Evolutionary conservation across 2,113 vertebrate species (phyloP), one percentile per base, ranked within the genome.

Genomic region (Corythornis madagascariensis): DNA sequence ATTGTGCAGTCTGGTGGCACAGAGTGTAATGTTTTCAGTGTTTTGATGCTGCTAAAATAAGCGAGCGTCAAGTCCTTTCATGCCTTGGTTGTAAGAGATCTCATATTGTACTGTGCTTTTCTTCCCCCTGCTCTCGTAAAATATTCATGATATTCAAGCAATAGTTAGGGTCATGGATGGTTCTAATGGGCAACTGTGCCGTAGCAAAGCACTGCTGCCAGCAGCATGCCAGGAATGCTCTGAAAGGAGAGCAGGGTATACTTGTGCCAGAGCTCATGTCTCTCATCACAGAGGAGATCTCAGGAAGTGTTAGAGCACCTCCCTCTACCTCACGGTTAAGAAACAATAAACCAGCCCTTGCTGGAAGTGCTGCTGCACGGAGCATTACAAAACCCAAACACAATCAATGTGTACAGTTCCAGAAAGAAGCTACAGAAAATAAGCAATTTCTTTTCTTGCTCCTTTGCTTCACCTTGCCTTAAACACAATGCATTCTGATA

Each of bases 71-170:
- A 48, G 38, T 24, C 33, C 9, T 63, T 76, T 35, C 6, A 28
- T 14, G 13, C 16, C 29, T 45, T 20, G 31, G 33, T 7, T 80
- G 48, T 1, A 56, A 55, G 1, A 80, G 24, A 55, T 43, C 11
- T 77, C 64, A 13, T 25, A 2, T 1, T 43, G 59, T 4, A 69
- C 55, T 24, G 15, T 45, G 13, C 2, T 55, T 78, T n/a, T 16
- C 7, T 31, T 15, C 14, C 2, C 14, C 2, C 4, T 2, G 20
- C 22, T 55, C 55, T 64, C 2, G 1, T 4, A 50, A 83, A 67
- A 43, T 66, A 43, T 64, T 79, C 3, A 56, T 13, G 16, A 26
- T 35, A 70, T 28, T 74, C n/a, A 18, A 67, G 67, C 59, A 76
- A 31, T n/a, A 15, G 14, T 70, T 76, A 31, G 21, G 56, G 63